phyloP scores from a whole-genome alignment of 2,797 vertebrate species.

The Sebastes hopkinsi region DNA sequence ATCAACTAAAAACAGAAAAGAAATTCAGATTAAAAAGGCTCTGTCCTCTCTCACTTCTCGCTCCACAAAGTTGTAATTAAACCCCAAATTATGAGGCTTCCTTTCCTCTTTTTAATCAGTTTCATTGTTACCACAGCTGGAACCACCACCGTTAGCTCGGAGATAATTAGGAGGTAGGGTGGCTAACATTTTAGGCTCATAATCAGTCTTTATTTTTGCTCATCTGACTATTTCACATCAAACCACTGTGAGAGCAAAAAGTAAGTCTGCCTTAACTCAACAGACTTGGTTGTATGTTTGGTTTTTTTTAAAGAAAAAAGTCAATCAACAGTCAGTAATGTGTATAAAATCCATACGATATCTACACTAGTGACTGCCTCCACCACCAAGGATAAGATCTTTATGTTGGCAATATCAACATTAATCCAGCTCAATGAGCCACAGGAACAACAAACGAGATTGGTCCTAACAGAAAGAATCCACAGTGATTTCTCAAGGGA shows the following conservation, averaged over 20 bases:
- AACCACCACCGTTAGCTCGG: background rate
- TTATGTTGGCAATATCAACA: conserved; percentile 21
- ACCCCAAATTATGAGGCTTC: background rate
- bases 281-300: background rate
- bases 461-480: conserved; percentile 37
- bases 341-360: background rate
- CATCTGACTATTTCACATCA: background rate
- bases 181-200: background rate
- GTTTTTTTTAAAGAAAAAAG: background rate
- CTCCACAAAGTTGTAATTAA: background rate
- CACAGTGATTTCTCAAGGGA: conserved; percentile 57
- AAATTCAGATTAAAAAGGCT: background rate
- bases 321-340: background rate
- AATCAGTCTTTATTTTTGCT: background rate
- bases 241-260: background rate
- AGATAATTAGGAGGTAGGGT: background rate
- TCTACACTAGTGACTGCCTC: background rate
- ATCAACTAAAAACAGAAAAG: background rate
- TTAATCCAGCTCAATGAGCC: conserved; percentile 45
- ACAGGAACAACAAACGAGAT: conserved; percentile 31
- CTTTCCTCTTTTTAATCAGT: background rate
- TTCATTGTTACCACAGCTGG: background rate
- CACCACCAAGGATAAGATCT: conserved; percentile 1
- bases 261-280: background rate
- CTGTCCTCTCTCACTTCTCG: background rate